Percentiles rank a stretch among this genome's conserved stretches.
phyloP scores from a whole-genome alignment of 2,113 vertebrate species.

The Vulpes ferrilata region DNA sequence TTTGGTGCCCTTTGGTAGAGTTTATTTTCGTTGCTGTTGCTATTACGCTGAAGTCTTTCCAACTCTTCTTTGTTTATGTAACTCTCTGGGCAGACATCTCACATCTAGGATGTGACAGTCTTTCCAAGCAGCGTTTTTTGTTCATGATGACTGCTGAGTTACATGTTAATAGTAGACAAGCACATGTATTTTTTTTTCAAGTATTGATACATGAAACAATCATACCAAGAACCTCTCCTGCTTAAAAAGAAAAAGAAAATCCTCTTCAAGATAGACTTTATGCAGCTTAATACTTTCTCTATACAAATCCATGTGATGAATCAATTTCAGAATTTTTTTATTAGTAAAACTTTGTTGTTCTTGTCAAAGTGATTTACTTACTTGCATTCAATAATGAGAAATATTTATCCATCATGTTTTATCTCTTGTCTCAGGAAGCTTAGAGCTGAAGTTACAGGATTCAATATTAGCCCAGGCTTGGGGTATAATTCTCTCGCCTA shows the following conservation, averaged over 20 bases:
- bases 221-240: constrained; percentile 19
- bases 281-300: not conserved
- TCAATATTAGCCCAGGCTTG: not conserved
- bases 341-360: constrained; percentile 37
- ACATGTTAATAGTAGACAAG: constrained; percentile 40
- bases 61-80: constrained; percentile 57
- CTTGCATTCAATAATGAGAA: constrained; percentile 61
- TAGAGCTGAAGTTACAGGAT: constrained; percentile 44
- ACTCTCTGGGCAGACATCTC: constrained; percentile 44
- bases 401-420: constrained; percentile 57
- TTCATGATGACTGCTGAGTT: constrained; percentile 56
- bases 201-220: constrained; percentile 57
- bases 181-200: not conserved
- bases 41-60: not conserved
- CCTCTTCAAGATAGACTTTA: constrained; percentile 4
- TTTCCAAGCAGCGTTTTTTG: constrained; percentile 20
- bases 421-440: constrained; percentile 38
- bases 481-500: not conserved
- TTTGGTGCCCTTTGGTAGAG: not conserved
- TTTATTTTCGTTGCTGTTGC: constrained; percentile 7
- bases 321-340: constrained; percentile 43
- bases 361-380: constrained; percentile 48
- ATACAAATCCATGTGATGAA: not conserved
- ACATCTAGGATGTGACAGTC: constrained; percentile 28
- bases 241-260: not conserved